These are phyloP conservation scores for Varroa destructor DNA, from an alignment of 1,140 invertebrate genomes.

Conservation along the genomic window DNA sequence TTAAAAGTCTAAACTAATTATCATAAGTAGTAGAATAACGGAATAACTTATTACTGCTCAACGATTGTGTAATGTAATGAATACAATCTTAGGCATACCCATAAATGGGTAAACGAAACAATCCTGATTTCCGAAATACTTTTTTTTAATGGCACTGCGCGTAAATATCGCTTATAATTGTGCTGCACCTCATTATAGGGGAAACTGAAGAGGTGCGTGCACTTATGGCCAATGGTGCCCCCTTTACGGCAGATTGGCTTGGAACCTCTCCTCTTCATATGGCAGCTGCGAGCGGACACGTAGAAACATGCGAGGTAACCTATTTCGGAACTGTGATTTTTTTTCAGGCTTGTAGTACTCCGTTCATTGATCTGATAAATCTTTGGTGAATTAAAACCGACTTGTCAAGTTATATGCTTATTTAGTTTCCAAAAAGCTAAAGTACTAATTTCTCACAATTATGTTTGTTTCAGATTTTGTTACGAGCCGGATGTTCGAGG, in stretches of 20 bases:
- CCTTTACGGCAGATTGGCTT: constrained; percentile 74
- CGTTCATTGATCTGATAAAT: not conserved
- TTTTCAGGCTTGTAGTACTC: not conserved
- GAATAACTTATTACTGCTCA: no score
- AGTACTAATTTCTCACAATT: not conserved
- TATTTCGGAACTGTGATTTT: not conserved
- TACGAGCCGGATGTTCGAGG: constrained; percentile 66
- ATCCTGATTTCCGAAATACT: no score
- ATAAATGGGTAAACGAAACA: no score
- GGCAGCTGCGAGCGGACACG: constrained; percentile 65
- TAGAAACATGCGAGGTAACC: constrained; percentile 58
- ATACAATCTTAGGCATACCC: no score
- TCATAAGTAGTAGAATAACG: no score
- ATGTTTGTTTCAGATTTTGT: constrained; percentile 40
- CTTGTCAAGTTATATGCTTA: not conserved
- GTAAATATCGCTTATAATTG: not conserved
- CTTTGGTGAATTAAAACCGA: not conserved
- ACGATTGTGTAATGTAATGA: no score
- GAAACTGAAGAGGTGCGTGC: constrained; percentile 59
- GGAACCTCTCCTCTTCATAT: constrained; percentile 77
- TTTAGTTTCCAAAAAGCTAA: not conserved
- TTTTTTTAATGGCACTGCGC: no score
- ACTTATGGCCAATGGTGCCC: constrained; percentile 71
- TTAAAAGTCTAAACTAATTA: no score
- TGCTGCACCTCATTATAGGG: not conserved